phyloP scores from a whole-genome alignment of 2,797 vertebrate genomes.

The Scleropages formosus region DNA sequence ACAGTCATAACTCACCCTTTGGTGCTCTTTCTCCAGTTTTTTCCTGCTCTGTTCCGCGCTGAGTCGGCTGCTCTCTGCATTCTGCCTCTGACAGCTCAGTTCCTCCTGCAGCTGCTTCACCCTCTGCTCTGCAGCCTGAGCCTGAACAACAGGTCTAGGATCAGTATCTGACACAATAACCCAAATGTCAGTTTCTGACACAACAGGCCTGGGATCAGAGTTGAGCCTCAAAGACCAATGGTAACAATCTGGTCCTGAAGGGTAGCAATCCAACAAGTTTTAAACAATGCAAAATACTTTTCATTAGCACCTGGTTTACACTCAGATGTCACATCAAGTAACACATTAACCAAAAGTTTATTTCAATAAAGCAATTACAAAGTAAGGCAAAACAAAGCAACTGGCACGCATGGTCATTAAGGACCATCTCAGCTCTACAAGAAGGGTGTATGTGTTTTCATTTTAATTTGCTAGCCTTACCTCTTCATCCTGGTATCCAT shows the following conservation, averaged over 20 bases:
- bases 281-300: no score
- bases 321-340: no score
- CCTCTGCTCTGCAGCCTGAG: conserved; percentile 60
- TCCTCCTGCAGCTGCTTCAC: conserved; percentile 74
- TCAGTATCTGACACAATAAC: not conserved
- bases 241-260: not conserved
- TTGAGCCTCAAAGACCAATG: not conserved
- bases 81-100: conserved; percentile 73
- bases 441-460: no score
- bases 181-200: not conserved
- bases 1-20: conserved; percentile 61
- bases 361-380: no score
- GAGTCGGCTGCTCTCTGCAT: conserved; percentile 67
- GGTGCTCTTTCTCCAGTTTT: conserved; percentile 71
- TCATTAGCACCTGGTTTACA: no score
- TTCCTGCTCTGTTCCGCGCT: conserved; percentile 67
- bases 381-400: no score
- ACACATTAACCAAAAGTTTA: no score
- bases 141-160: conserved; percentile 45
- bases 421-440: no score
- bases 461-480: no score
- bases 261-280: no score
- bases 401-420: no score
- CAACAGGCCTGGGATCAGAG: not conserved
- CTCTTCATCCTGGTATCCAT: no score